A percentile compares a stretch with the other conserved stretches of the same genome.
These are phyloP conservation scores for Dichetophora obliterata DNA, from an alignment of 2,888 invertebrate species.

Conservation along the genomic window DNA sequence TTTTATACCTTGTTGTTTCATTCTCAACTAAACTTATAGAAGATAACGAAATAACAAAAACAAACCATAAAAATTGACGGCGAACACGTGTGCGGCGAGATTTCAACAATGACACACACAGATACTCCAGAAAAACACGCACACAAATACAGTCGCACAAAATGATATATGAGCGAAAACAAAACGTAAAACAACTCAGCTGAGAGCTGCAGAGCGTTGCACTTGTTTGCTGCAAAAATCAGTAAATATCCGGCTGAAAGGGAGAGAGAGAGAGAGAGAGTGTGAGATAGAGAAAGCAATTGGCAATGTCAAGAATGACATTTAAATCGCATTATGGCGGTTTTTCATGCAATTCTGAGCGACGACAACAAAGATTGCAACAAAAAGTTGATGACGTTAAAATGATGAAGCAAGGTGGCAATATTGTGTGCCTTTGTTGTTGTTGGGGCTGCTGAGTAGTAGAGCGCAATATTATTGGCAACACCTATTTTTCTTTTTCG, in stretches of 20 bases:
- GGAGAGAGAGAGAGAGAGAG: conserved; percentile 18
- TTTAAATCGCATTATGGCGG: conserved; percentile 55
- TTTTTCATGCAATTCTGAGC: conserved; percentile 41
- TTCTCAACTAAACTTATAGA: not conserved
- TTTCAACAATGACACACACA: conserved; percentile 36
- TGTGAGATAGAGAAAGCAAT: conserved; percentile 42
- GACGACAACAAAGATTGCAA: conserved; percentile 50
- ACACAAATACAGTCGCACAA: conserved; percentile 24
- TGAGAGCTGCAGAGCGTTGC: conserved; percentile 36
- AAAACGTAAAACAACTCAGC: conserved; percentile 47
- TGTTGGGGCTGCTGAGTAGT: conserved; percentile 42
- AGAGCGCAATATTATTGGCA: conserved; percentile 55
- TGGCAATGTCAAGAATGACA: conserved; percentile 54
- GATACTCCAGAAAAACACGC: not conserved
- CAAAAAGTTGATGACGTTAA: conserved; percentile 47
- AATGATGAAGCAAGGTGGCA: conserved; percentile 25
- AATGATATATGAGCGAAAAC: conserved; percentile 64
- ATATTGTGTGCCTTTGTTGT: conserved; percentile 42
- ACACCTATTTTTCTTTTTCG: conserved; percentile 63
- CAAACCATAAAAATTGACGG: conserved; percentile 63
- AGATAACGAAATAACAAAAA: conserved; percentile 54
- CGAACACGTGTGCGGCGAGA: conserved; percentile 56
- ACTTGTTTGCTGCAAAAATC: conserved; percentile 34
- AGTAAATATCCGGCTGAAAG: not conserved
- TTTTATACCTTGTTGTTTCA: not conserved